Evolutionary conservation across 2,888 invertebrate species (phyloP).

Genomic region (Gymnoscelis rufifasciata): DNA sequence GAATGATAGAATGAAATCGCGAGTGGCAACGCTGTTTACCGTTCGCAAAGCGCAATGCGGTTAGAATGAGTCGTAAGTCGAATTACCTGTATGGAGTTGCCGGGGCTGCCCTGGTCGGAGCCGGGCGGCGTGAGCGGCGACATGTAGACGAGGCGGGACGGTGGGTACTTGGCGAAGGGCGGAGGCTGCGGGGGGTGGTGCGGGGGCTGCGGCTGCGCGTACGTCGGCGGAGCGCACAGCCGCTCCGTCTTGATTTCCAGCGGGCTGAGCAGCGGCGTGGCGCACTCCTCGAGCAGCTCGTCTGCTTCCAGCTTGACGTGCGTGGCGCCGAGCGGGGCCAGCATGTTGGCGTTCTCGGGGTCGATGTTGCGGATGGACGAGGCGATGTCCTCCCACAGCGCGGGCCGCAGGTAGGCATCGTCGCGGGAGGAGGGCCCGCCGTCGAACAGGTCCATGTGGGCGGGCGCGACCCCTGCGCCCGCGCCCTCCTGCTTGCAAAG

Average conservation of each 20-base stretch:
- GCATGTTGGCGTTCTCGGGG: constrained; percentile 93
- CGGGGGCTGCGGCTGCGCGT: constrained; percentile 54
- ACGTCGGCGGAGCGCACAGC: constrained; percentile 77
- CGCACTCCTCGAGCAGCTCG: constrained; percentile 79
- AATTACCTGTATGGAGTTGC: constrained; percentile 81
- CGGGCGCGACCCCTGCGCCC: constrained; percentile 74
- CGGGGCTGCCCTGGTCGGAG: constrained; percentile 92
- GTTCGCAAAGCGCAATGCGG: constrained; percentile 42
- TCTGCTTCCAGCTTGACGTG: constrained; percentile 90
- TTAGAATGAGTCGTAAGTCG: not conserved
- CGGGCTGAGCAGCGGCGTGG: constrained; percentile 86
- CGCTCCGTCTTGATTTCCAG: constrained; percentile 90
- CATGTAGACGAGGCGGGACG: constrained; percentile 82
- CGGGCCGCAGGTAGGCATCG: constrained; percentile 92
- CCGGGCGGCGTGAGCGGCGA: constrained; percentile 92
- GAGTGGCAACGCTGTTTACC: constrained; percentile 26
- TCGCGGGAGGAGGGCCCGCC: constrained; percentile 82
- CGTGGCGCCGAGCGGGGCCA: constrained; percentile 82
- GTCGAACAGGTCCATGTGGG: constrained; percentile 77
- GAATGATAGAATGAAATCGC: not conserved
- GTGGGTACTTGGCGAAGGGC: constrained; percentile 67
- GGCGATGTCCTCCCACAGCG: constrained; percentile 94
- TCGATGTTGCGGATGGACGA: constrained; percentile 94
- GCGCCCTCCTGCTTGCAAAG: constrained; percentile 87
- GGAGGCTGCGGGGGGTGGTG: constrained; percentile 55